Conservation (phyloP, 1,140 invertebrate species). For the Neodiprion virginianus region DNA sequence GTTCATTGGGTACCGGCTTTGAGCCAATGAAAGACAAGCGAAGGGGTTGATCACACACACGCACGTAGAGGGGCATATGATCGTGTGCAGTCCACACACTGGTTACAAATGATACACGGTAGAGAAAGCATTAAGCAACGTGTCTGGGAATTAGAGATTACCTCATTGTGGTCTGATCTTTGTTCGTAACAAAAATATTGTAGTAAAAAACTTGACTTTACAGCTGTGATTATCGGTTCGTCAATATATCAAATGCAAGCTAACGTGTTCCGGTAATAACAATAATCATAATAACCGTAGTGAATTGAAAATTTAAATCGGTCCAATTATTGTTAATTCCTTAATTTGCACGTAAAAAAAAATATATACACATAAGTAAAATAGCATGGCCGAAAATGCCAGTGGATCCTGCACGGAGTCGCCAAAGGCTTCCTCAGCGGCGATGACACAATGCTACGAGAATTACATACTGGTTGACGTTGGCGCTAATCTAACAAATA, state of each 20-base stretch:
- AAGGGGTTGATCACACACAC: not conserved
- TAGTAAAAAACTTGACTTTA: too few relatives aligned
- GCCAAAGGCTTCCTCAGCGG: slow-evolving; percentile 37
- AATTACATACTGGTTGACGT: slow-evolving; percentile 93
- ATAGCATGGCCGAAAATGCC: slow-evolving; percentile 52
- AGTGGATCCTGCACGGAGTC: slow-evolving; percentile 38
- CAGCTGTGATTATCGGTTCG: too few relatives aligned
- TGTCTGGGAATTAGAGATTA: too few relatives aligned
- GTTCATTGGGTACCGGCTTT: not conserved
- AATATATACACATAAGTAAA: not conserved
- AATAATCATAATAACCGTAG: not conserved
- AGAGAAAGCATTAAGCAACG: too few relatives aligned
- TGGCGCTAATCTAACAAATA: slow-evolving; percentile 94
- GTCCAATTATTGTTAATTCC: too few relatives aligned
- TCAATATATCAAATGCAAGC: too few relatives aligned
- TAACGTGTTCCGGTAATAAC: not conserved
- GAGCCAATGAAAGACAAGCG: not conserved
- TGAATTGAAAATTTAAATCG: too few relatives aligned
- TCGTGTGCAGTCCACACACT: not conserved
- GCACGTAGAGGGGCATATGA: not conserved
- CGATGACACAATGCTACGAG: slow-evolving; percentile 74
- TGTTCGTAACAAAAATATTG: too few relatives aligned
- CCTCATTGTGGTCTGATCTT: too few relatives aligned
- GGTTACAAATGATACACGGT: not conserved
- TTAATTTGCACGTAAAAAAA: too few relatives aligned